Evolutionary conservation across 1,140 invertebrate species (phyloP), one percentile per base, ranked within the genome.

Genomic region (Drosophila pandora): DNA sequence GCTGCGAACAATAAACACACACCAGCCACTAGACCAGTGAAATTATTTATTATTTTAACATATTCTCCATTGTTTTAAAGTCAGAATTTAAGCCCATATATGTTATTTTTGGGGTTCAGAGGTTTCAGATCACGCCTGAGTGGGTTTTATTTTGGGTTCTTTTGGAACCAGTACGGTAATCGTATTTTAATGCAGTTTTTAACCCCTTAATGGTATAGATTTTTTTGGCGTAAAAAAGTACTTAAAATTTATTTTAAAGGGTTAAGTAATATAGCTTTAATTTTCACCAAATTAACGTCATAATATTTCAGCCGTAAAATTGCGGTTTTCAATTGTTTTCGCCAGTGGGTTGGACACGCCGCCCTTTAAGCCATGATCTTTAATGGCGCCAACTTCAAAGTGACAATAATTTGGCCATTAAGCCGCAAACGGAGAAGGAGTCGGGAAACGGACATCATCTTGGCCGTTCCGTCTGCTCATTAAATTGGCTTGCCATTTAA

Each of bases 381-480:
- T 82, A 71, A 85, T 87, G 78, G 82, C 81, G 82, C 82, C 78
- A 62, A 82, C 83, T 87, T 88, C 82, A 87, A 85, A 87, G 82
- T 87, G 82, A 88, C 83, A 87, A 87, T 87, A 88, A 87, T 87
- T 82, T 87, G 78, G 53, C 83, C 70, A 88, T 87, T 88, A 78
- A 88, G 83, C 56, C 47, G 56, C 53, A 32, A 61, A 61, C 34
- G 39, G 45, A 50, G 49, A 47, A 10, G 34, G 32, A 32, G 9
- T 32, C 32, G 2, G 34, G 34, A 37, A 10, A 39, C 59, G 47
- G 55, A 68, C 59, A 64, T 52, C 47, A 43, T 61, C 58, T 37
- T 30, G 58, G 58, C 17, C 34, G 34, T 17, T 25, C 30, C 25
- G 63, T 70, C 68, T 82, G 82, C 68, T 77, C 82, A 88, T 87